Conservation (phyloP, 2,113 vertebrate species). For the Phalacrocorax pelagicus region DNA sequence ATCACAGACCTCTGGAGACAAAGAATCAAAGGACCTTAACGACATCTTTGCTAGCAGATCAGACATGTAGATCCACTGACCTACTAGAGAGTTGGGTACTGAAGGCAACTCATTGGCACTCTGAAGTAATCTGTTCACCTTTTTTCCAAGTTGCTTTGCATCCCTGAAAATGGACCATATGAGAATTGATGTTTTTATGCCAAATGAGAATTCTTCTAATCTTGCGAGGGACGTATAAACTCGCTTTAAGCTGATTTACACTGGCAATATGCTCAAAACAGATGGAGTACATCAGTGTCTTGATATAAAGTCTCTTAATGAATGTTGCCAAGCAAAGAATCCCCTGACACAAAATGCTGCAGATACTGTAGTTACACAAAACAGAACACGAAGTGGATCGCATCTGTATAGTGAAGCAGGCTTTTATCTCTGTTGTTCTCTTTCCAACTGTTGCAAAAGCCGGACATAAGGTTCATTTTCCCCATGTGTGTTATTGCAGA, state of each 20-base stretch:
- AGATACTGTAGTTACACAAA: neutral
- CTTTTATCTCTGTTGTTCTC: neutral
- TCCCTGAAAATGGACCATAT: neutral
- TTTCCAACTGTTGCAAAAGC: neutral
- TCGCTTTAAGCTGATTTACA: constrained; percentile 19
- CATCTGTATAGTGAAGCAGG: neutral
- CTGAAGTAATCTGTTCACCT: neutral
- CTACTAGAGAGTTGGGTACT: accelerated
- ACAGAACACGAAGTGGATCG: neutral
- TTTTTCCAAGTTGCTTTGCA: neutral
- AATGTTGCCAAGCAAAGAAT: neutral
- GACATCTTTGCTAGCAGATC: accelerated
- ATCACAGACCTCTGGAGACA: neutral
- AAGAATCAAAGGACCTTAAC: neutral
- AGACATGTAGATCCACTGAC: neutral
- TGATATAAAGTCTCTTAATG: neutral
- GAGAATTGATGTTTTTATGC: neutral
- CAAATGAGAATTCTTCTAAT: neutral
- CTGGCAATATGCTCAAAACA: constrained; percentile 32
- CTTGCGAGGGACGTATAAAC: neutral
- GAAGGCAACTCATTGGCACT: neutral
- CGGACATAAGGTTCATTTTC: neutral
- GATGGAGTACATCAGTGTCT: constrained; percentile 32
- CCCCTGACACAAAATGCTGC: neutral
- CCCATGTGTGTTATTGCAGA: neutral